Percentiles rank a stretch among this genome's conserved stretches.
Evolutionary conservation across 2,797 vertebrate genomes (phyloP).

Genomic region (Bovichtus diacanthus): DNA sequence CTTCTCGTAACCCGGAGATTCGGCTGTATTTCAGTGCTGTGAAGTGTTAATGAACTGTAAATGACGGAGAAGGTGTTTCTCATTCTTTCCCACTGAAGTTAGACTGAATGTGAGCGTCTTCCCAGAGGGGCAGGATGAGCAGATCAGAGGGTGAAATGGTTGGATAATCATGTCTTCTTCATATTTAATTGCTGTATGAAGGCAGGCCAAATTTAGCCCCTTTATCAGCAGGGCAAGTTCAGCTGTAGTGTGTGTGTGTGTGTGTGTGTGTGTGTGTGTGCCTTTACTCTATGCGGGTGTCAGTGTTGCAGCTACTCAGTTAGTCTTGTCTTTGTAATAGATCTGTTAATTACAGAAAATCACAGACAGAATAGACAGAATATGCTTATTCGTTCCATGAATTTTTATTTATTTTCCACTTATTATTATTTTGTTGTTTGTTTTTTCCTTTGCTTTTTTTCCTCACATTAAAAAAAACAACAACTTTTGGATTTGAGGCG

Average conservation of each 20-base stretch:
- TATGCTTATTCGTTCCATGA: too few species aligned
- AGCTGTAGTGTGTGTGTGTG: background rate
- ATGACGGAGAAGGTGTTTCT: slow-evolving; percentile 35
- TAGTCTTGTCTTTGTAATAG: background rate
- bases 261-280: background rate
- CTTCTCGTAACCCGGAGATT: background rate
- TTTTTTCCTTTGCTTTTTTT: too few species aligned
- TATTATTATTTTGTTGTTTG: too few species aligned
- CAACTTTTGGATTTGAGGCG: too few species aligned
- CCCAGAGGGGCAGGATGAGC: background rate
- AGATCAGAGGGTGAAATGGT: slow-evolving; percentile 33
- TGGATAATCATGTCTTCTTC: slow-evolving; percentile 45
- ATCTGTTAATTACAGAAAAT: background rate
- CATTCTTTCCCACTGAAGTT: background rate
- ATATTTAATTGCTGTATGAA: slow-evolving; percentile 56
- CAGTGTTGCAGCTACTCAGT: background rate
- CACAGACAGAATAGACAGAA: too few species aligned
- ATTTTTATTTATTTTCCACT: too few species aligned
- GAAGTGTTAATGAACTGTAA: slow-evolving; percentile 45
- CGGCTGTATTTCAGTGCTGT: background rate
- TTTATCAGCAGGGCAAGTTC: slow-evolving; percentile 14
- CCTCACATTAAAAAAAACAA: too few species aligned
- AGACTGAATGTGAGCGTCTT: slow-evolving; percentile 23
- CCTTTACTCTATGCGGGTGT: background rate
- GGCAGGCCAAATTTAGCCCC: slow-evolving; percentile 35